phyloP scores from a whole-genome alignment of 2,113 vertebrate species.

The Antennarius striatus region DNA sequence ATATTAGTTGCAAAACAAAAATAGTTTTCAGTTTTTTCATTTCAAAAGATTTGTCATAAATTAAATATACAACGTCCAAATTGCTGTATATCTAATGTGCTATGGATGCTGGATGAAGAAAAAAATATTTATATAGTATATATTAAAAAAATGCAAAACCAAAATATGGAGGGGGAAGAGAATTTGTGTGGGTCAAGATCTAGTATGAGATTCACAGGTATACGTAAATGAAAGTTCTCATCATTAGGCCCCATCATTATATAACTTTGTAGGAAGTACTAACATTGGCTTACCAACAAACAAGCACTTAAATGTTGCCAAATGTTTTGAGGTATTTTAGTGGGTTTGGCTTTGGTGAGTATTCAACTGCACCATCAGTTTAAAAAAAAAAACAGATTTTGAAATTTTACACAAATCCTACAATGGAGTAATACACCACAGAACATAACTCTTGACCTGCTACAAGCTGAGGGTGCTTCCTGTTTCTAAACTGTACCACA shows the following conservation, averaged over 20 bases:
- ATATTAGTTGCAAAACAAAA: too few species aligned
- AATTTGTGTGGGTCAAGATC: too few species aligned
- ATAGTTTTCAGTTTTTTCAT: too few species aligned
- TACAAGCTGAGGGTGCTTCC: slow-evolving; percentile 17
- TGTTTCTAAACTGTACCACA: not conserved
- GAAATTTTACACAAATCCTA: slow-evolving; percentile 32
- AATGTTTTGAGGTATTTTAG: not conserved
- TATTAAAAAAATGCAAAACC: too few species aligned
- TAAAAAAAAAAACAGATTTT: slow-evolving; percentile 40
- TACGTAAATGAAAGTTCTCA: too few species aligned
- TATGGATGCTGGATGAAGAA: too few species aligned
- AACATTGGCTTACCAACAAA: not conserved
- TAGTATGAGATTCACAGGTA: too few species aligned
- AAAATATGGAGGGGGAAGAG: too few species aligned
- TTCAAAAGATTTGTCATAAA: too few species aligned
- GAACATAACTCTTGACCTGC: slow-evolving; percentile 5
- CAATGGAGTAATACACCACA: slow-evolving; percentile 28
- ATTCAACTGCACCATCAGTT: slow-evolving; percentile 25
- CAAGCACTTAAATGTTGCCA: not conserved
- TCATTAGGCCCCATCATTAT: not conserved
- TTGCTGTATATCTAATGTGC: too few species aligned
- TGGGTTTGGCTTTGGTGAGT: slow-evolving; percentile 7
- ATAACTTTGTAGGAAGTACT: not conserved
- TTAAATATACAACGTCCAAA: too few species aligned
- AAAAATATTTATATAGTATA: too few species aligned